Evolutionary conservation across 2,113 vertebrate genomes (phyloP).

Genomic region (Corydoras sp.): DNA sequence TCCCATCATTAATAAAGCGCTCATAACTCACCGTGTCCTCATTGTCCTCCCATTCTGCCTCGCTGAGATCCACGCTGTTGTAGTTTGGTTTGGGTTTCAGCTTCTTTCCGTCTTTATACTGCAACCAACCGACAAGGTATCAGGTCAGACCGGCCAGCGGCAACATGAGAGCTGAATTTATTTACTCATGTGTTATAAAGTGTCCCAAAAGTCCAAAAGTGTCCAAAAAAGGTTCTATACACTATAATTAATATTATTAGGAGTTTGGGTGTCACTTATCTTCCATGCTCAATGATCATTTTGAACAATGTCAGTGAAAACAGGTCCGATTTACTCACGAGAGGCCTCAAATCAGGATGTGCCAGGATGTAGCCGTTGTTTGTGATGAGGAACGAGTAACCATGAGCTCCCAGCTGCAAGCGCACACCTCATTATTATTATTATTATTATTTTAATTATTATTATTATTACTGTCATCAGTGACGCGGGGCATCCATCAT

Average conservation of each 20-base stretch:
- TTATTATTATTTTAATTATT: neutral
- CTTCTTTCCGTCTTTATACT: constrained; percentile 92
- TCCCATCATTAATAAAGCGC: neutral
- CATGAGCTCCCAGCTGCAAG: constrained; percentile 85
- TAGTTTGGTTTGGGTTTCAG: constrained; percentile 92
- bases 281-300: no score
- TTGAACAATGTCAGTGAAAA: no score
- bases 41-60: constrained; percentile 91
- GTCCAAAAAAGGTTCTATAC: no score
- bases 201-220: no score
- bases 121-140: constrained; percentile 1
- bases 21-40: constrained; percentile 70
- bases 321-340: constrained; percentile 68
- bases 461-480: neutral
- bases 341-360: constrained; percentile 88
- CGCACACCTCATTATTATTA: constrained; percentile 14
- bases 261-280: no score
- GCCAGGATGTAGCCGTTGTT: constrained; percentile 96
- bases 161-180: no score
- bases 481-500: no score
- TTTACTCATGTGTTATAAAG: no score
- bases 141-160: neutral
- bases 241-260: no score
- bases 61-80: constrained; percentile 93
- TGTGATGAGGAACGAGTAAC: constrained; percentile 90